Percentiles rank a stretch among this genome's conserved stretches.
Evolutionary conservation across 2,797 vertebrate species (phyloP).

Genomic region (Anomalospiza imberbis): DNA sequence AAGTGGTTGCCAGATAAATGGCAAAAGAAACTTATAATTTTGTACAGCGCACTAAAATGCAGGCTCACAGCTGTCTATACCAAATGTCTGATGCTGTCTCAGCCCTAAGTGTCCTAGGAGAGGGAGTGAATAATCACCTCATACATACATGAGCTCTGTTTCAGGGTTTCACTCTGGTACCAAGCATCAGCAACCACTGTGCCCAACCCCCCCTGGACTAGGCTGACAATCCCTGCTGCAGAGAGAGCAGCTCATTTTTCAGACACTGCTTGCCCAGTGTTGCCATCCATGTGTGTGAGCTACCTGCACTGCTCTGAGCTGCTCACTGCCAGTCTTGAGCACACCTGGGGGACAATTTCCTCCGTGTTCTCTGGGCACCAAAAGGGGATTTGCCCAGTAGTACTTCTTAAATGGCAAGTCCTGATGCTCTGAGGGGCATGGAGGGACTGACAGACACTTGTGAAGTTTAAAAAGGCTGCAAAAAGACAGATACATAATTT

Average conservation of each 20-base stretch:
- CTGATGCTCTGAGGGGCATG: neutral
- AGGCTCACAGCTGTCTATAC: neutral
- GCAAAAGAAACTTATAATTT: neutral
- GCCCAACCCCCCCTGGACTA: rapidly evolving
- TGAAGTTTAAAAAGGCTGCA: neutral
- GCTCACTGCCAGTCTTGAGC: neutral
- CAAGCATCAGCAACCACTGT: neutral
- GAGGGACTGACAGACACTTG: neutral
- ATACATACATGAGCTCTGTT: rapidly evolving
- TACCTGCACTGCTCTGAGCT: neutral
- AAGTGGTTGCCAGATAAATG: neutral
- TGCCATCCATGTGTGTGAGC: neutral
- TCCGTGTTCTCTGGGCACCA: neutral
- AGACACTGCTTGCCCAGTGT: neutral
- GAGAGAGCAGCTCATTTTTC: neutral
- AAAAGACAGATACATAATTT: neutral
- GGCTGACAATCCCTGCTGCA: neutral
- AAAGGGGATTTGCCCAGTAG: neutral
- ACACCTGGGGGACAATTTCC: neutral
- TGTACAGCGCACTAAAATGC: neutral
- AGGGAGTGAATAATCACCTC: neutral
- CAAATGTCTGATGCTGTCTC: neutral
- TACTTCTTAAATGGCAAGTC: neutral
- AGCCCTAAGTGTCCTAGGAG: neutral
- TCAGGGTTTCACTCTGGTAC: neutral